Evolutionary conservation across 2,797 vertebrate species (phyloP).

Genomic region (Heliangelus exortis): DNA sequence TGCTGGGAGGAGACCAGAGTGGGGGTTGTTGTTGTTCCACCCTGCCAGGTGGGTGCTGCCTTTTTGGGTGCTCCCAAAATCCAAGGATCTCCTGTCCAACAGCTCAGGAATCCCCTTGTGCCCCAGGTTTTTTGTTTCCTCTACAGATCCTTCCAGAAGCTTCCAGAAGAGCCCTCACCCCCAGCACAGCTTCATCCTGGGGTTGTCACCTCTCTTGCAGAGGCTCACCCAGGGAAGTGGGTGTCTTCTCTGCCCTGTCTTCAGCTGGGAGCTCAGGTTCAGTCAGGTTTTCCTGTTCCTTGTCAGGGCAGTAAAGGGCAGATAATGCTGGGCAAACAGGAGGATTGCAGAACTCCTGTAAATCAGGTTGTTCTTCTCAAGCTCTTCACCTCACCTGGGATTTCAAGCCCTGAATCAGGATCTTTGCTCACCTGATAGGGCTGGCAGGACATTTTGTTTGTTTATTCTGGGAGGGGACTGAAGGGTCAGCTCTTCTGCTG

Average conservation of each 20-base stretch:
- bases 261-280: background rate
- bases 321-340: background rate
- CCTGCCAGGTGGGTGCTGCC: rapidly evolving
- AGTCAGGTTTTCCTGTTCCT: background rate
- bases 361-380: background rate
- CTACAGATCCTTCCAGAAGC: too few species aligned
- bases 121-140: too few species aligned
- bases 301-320: rapidly evolving
- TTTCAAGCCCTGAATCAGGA: background rate
- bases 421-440: background rate
- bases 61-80: background rate
- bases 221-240: rapidly evolving
- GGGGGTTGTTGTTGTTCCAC: background rate
- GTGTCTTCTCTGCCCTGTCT: background rate
- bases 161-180: too few species aligned
- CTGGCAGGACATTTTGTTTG: background rate
- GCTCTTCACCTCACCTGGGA: background rate
- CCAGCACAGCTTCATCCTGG: too few species aligned
- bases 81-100: background rate
- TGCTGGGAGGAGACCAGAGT: too few species aligned
- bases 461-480: background rate
- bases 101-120: too few species aligned
- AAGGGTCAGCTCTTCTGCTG: background rate
- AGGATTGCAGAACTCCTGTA: background rate
- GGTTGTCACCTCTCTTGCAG: too few species aligned